phyloP scores from a whole-genome alignment of 1,140 invertebrate genomes.

The Arctopsyche grandis region DNA sequence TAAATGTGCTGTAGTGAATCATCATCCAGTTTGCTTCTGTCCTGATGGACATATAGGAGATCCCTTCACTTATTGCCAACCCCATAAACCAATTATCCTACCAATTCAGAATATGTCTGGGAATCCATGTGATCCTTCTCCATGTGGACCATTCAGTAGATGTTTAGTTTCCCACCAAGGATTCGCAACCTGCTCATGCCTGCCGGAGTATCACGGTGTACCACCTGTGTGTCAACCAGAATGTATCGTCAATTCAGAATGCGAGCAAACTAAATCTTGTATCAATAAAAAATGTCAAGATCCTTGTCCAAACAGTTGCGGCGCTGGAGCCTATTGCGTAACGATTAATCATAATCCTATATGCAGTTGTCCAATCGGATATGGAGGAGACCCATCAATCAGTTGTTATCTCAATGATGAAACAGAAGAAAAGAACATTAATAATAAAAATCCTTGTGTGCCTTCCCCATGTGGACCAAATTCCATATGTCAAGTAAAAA shows the following conservation, averaged over 20 bases:
- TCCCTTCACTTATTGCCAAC: conserved; percentile 80
- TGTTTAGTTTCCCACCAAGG: conserved; percentile 77
- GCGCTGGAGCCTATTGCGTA: conserved; percentile 76
- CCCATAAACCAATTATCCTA: conserved; percentile 59
- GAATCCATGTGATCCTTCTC: conserved; percentile 77
- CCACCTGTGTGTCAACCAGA: conserved; percentile 84
- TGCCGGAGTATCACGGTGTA: conserved; percentile 80
- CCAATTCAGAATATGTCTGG: conserved; percentile 58
- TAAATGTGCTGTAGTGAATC: conserved; percentile 79
- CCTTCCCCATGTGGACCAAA: conserved; percentile 87
- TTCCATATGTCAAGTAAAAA: conserved; percentile 84
- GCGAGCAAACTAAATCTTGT: conserved; percentile 79
- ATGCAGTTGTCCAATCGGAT: conserved; percentile 78
- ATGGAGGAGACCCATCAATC: conserved; percentile 83
- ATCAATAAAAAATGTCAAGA: conserved; percentile 81
- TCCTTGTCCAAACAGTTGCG: conserved; percentile 83
- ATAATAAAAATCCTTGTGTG: conserved; percentile 74
- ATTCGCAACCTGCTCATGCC: conserved; percentile 81
- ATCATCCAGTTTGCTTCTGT: conserved; percentile 83
- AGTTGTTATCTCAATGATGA: conserved; percentile 70
- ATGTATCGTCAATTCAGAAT: conserved; percentile 83
- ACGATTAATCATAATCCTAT: conserved; percentile 86
- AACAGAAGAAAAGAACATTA: conserved; percentile 59
- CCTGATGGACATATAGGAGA: conserved; percentile 77
- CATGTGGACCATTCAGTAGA: conserved; percentile 82